Evolutionary conservation across 2,888 invertebrate genomes (phyloP).

Genomic region (Blastobasis adustella): DNA sequence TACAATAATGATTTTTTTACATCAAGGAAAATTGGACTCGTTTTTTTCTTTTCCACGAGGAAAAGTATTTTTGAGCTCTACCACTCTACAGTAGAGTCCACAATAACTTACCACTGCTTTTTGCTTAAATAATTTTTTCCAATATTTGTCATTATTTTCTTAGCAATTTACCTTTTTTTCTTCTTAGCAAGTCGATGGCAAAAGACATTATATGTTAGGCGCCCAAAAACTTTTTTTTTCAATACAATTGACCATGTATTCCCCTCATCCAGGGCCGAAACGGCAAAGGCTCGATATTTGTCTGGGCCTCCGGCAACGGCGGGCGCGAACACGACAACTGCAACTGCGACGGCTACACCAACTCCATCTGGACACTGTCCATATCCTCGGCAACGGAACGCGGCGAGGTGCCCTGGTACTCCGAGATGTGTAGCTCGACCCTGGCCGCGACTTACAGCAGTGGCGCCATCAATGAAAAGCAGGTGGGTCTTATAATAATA

Average conservation of each 20-base stretch:
- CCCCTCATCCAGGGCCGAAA: constrained; percentile 81
- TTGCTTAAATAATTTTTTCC: no score
- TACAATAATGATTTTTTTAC: no score
- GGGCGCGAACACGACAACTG: constrained; percentile 97
- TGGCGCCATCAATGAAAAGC: constrained; percentile 91
- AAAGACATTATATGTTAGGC: no score
- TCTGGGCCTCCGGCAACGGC: constrained; percentile 99
- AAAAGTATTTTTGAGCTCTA: no score
- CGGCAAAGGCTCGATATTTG: constrained; percentile 97
- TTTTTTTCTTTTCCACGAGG: no score
- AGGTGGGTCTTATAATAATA: constrained; percentile 61
- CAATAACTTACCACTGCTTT: no score
- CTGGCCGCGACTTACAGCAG: constrained; percentile 98
- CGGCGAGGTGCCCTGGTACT: constrained; percentile 96
- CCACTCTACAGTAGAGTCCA: no score
- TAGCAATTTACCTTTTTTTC: no score
- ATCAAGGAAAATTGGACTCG: no score
- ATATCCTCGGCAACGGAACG: constrained; percentile 96
- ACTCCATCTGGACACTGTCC: constrained; percentile 98
- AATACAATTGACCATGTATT: no score
- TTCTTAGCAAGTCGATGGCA: no score
- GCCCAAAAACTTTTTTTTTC: constrained; percentile 9
- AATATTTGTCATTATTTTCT: no score
- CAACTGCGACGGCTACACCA: constrained; percentile 99
- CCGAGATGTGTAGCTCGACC: constrained; percentile 99